Evolutionary conservation across 2,888 invertebrate species (phyloP).

Genomic region (Leucoptera coffeella): DNA sequence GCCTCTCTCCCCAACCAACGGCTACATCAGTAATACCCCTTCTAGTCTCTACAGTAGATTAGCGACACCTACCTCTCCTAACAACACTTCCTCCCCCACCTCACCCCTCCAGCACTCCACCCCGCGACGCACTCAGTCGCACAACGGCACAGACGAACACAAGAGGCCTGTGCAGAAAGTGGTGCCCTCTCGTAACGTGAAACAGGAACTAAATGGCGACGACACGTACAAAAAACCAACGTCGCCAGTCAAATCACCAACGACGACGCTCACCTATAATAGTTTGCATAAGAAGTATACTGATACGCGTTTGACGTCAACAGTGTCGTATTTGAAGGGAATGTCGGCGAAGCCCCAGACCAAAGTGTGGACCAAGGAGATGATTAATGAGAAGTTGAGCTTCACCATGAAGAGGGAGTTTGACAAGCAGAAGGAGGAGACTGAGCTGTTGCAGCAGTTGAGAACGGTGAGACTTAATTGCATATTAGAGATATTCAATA

Average conservation of each 20-base stretch:
- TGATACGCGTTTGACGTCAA: conserved; percentile 50
- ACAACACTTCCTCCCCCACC: conserved; percentile 29
- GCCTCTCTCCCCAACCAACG: conserved; percentile 32
- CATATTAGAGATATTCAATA: too few species aligned
- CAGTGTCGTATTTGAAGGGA: conserved; percentile 56
- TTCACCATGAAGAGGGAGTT: conserved; percentile 91
- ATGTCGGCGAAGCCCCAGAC: conserved; percentile 27
- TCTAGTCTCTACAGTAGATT: conserved; percentile 26
- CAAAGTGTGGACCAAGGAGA: conserved; percentile 69
- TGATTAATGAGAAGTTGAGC: conserved; percentile 68
- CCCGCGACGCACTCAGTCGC: conserved; percentile 34
- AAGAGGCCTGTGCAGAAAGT: conserved; percentile 76
- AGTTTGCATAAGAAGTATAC: conserved; percentile 21
- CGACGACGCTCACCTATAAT: conserved; percentile 55
- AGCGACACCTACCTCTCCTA: conserved; percentile 23
- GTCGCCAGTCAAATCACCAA: conserved; percentile 59
- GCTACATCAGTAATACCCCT: conserved; percentile 49
- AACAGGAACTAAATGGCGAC: conserved; percentile 26
- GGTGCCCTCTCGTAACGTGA: conserved; percentile 61
- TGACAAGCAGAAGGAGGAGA: conserved; percentile 85
- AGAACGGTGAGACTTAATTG: conserved; percentile 59
- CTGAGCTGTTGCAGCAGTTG: conserved; percentile 76
- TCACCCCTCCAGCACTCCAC: conserved; percentile 45
- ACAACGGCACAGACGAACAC: conserved; percentile 34
- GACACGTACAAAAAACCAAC: conserved; percentile 59